Base-by-base conservation (phyloP, 1,140 invertebrate genomes). In the Nebria ingens region DNA sequence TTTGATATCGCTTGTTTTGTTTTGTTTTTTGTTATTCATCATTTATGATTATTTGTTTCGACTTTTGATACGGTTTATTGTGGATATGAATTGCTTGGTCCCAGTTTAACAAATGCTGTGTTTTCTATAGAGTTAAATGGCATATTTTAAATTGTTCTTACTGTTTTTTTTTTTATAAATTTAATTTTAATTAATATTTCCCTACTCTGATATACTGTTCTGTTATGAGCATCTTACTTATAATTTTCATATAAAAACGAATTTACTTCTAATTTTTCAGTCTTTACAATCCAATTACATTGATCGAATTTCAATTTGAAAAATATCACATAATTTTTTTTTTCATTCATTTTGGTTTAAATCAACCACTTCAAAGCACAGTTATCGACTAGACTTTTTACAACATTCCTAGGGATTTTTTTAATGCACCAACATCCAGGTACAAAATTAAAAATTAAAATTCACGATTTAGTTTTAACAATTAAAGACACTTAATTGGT, bases 1-100 rank as follows among this genome's bases (percentile, higher is more conserved):
- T 45, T 45, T 45, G 40, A 45, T 45, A 45, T 45, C n/a, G n/a
- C n/a, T 29, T 45, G 17, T 45, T 45, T 45, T 45, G 40, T 45
- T 45, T 45, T 34, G 25, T 9, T n/a, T 34, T 34, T 34, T 34
- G 25, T 34, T n/a, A n/a, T n/a, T n/a, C n/a, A n/a, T n/a, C n/a
- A n/a, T n/a, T n/a, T n/a, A n/a, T n/a, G n/a, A 29, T 6, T 13
- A 29, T 29, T 29, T 29, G 25, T 29, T 29, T 29, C 25, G 25
- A 29, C 25, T 29, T 45, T 45, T 45, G 40, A 45, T 45, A 45
- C 40, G 40, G 40, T 45, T 45, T 45, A 17, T 45, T 45, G 40
- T 45, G 40, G 40, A 45, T 45, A 45, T 45, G 40, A 45, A 45
- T 45, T 17, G 17, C 13, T 45, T 45, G 40, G 40, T 45, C 40